These are phyloP conservation scores for Emydoidea blandingii DNA, from an alignment of 2,797 vertebrate species.

Conservation along the genomic window DNA sequence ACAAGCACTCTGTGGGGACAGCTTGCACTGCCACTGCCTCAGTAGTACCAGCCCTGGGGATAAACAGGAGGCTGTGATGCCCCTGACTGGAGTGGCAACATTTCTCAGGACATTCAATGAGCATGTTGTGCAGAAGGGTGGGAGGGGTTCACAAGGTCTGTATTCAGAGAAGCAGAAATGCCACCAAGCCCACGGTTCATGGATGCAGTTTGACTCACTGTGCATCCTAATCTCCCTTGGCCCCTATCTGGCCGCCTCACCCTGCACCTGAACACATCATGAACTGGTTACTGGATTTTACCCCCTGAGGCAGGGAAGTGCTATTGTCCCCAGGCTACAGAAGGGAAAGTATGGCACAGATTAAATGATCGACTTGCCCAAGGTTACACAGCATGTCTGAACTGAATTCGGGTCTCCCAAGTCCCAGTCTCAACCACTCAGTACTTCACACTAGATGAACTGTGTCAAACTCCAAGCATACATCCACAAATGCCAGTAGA, in stretches of 20 bases:
- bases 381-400: neutral
- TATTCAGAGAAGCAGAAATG: neutral
- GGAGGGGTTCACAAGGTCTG: too few relatives aligned
- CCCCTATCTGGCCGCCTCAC: neutral
- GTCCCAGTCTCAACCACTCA: neutral
- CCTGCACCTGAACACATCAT: neutral
- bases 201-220: neutral
- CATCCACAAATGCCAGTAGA: neutral
- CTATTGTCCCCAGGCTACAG: neutral
- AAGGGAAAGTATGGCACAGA: neutral
- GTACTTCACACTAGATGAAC: neutral
- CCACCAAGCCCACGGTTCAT: neutral
- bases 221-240: neutral
- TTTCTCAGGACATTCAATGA: neutral
- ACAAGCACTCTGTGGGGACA: neutral
- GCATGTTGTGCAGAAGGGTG: too few relatives aligned
- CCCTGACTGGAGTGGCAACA: neutral
- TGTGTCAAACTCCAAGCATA: fast-evolving
- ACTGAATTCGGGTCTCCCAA: neutral
- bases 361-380: neutral
- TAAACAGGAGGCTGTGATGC: neutral
- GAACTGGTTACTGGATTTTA: neutral
- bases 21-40: neutral
- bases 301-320: neutral
- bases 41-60: neutral